Percentiles rank a stretch among this genome's conserved stretches.
phyloP scores from a whole-genome alignment of 2,888 invertebrate species.

The Stegana nigrithorax region DNA sequence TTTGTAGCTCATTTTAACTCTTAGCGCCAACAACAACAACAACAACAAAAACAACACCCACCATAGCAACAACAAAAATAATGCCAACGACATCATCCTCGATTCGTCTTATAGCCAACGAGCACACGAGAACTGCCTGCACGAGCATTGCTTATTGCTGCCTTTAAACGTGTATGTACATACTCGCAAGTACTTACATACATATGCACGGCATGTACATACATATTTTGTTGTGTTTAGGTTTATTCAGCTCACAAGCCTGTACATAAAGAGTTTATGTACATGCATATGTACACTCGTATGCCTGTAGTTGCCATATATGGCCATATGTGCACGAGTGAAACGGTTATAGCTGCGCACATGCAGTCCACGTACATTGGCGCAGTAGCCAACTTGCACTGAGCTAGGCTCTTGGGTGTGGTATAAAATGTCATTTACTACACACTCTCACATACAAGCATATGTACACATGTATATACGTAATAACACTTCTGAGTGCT shows the following conservation, averaged over 20 bases:
- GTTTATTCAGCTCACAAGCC: not conserved
- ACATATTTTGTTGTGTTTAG: conserved; percentile 17
- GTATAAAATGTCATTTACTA: no score
- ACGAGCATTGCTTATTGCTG: not conserved
- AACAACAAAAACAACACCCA: not conserved
- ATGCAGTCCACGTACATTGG: no score
- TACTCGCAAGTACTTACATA: conserved; percentile 17
- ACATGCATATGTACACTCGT: conserved; percentile 27
- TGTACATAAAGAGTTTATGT: not conserved
- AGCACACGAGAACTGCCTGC: no score
- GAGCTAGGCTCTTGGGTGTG: no score
- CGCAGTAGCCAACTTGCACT: no score
- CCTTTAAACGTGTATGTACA: conserved; percentile 17
- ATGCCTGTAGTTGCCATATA: no score
- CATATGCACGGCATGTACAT: conserved; percentile 19
- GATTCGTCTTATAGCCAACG: no score
- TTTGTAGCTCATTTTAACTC: conserved; percentile 56
- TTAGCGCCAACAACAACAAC: conserved; percentile 29
- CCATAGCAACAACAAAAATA: not conserved
- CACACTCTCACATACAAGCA: no score
- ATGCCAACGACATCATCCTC: not conserved
- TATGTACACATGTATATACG: no score
- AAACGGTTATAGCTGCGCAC: no score
- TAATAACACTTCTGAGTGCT: no score
- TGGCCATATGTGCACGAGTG: no score